Conservation (phyloP, 2,888 invertebrate species). For the Boloria selene region DNA sequence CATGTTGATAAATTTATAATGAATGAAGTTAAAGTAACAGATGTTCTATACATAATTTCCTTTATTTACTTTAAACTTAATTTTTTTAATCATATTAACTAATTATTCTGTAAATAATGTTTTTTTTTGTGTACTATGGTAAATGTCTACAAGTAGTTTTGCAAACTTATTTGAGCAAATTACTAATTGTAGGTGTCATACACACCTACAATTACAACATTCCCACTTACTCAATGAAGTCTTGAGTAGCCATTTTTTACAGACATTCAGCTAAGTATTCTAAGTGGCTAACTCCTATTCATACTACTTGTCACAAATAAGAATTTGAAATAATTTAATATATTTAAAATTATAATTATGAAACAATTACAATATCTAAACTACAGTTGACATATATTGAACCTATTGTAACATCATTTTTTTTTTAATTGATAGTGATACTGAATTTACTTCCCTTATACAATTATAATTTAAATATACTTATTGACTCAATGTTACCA, state of each 20-base stretch:
- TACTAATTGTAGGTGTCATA: too few relatives aligned
- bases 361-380: too few relatives aligned
- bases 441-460: too few relatives aligned
- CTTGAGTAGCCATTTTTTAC: constrained; percentile 34
- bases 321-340: too few relatives aligned
- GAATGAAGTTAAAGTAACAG: constrained; percentile 3
- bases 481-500: too few relatives aligned
- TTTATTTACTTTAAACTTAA: constrained; percentile 14
- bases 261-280: constrained; percentile 1
- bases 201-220: constrained; percentile 5
- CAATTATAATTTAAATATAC: too few relatives aligned
- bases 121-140: neutral
- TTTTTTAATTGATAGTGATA: too few relatives aligned
- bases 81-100: constrained; percentile 2
- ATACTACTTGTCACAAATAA: too few relatives aligned
- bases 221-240: constrained; percentile 36
- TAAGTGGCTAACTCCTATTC: too few relatives aligned
- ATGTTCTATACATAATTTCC: constrained; percentile 4
- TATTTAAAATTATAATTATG: too few relatives aligned
- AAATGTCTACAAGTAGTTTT: neutral
- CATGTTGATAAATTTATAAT: constrained; percentile 31
- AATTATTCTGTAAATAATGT: constrained; percentile 5
- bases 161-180: constrained; percentile 1
- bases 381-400: too few relatives aligned
- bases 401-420: too few relatives aligned